A percentile compares a stretch with the other conserved stretches of the same genome.
Evolutionary conservation across 1,140 invertebrate genomes (phyloP).

Genomic region (Lycorma delicatula): DNA sequence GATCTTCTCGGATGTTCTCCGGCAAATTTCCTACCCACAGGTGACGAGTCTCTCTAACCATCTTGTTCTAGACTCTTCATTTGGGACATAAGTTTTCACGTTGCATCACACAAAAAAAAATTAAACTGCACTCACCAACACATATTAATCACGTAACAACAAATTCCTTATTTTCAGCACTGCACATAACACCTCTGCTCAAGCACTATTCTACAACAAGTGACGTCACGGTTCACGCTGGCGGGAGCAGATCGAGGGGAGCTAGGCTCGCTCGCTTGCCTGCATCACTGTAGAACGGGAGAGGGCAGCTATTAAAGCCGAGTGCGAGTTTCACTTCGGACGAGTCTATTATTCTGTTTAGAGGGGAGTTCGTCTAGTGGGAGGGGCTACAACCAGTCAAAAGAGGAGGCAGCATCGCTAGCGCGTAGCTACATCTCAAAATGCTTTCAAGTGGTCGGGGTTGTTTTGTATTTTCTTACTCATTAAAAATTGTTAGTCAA

Average conservation of each 20-base stretch:
- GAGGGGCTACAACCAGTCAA: no score
- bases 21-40: slow-evolving; percentile 99
- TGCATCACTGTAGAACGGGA: background rate
- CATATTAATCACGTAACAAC: slow-evolving; percentile 20
- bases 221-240: slow-evolving; percentile 28
- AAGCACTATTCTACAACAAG: slow-evolving; percentile 27
- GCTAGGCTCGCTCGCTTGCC: slow-evolving; percentile 19
- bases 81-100: slow-evolving; percentile 27
- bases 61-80: slow-evolving; percentile 74
- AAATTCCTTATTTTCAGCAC: slow-evolving; percentile 20
- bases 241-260: slow-evolving; percentile 23
- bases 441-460: no score
- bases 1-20: slow-evolving; percentile 94
- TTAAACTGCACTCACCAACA: slow-evolving; percentile 24
- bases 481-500: no score
- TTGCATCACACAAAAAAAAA: slow-evolving; percentile 26
- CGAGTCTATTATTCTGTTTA: background rate
- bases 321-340: background rate
- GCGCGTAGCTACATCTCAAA: no score
- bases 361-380: background rate
- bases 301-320: background rate
- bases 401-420: no score
- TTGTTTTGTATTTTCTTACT: no score
- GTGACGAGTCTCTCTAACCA: slow-evolving; percentile 99
- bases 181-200: slow-evolving; percentile 19